Evolutionary conservation across 1,140 invertebrate genomes (phyloP), one percentile per base, ranked within the genome.

Genomic region (Oedothorax gibbosus): DNA sequence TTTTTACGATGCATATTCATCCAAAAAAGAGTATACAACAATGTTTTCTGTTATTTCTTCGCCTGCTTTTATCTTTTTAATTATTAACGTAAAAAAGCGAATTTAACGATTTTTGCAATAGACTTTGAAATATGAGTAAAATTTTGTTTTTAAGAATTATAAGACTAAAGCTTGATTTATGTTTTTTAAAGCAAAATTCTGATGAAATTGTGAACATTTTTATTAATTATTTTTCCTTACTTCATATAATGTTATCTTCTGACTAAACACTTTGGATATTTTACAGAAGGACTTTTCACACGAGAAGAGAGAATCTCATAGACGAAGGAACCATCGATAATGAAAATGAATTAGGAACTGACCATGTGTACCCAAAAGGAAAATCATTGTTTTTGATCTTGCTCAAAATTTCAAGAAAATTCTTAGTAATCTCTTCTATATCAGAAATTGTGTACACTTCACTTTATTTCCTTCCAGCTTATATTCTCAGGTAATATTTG

Each of bases 391-490:
- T 73, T 64, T 12, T 18, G 10, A 53, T 73, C 15, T 71, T 82
- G 65, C 18, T 73, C 18, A 82, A 51, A 65, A 53, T 82, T 12
- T 72, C 80, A 7, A 9, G 12, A 54, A 82, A 82, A 15, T 73
- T 53, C 18, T 60, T 84, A 18, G 14, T 62, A 18, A 65, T 75
- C n/a, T 60, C 81, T 64, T 65, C 81, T 75, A 51, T 84, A 50
- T 20, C 76, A 51, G 81, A 84, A 68, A 7, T 84, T 11, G 12
- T 75, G 1, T 76, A 56, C 57, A 76, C 72, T 66, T 3, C 60
- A 3, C 21, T 68, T 5, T 84, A 84, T 64, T 84, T 73, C 57
- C 50, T 84, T 7, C 81, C 81, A 14, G 60, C 57, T 6, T 84
- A 66, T n/a, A 76, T 84, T 66, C 57, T 84, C 7, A 76, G 72